These are phyloP conservation scores for Adelphocoris suturalis DNA, from an alignment of 2,888 invertebrate genomes.

Conservation along the genomic window DNA sequence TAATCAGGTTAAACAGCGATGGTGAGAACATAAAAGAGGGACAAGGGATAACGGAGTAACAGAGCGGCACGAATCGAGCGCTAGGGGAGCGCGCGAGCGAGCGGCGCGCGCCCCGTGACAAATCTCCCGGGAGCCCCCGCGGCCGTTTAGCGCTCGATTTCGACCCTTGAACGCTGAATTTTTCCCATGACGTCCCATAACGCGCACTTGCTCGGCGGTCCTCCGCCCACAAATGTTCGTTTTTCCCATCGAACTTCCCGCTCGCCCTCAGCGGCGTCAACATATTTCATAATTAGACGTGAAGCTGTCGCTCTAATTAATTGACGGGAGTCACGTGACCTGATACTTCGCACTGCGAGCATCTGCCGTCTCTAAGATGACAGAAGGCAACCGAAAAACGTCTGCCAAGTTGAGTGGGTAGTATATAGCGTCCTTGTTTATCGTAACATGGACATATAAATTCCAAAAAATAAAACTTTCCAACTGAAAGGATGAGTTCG, in stretches of 20 bases:
- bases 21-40: constrained; percentile 1
- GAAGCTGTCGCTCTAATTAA: constrained; percentile 51
- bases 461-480: no score
- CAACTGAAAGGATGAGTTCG: no score
- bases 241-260: constrained; percentile 47
- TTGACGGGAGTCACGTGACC: constrained; percentile 34
- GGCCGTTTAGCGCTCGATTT: constrained; percentile 25
- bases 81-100: not conserved
- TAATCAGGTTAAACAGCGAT: constrained; percentile 54
- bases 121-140: constrained; percentile 12
- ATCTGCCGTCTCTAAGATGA: constrained; percentile 14
- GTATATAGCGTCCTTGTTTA: no score
- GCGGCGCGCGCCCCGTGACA: constrained; percentile 15
- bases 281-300: constrained; percentile 53
- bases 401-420: no score
- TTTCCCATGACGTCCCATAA: constrained; percentile 16
- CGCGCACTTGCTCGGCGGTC: not conserved
- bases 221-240: constrained; percentile 1
- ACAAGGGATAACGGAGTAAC: constrained; percentile 1
- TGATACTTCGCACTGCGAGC: constrained; percentile 8
- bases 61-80: constrained; percentile 18
- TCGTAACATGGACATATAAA: no score
- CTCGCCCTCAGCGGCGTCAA: not conserved
- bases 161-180: not conserved
- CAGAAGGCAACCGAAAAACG: no score